Conservation (phyloP, 2,797 vertebrate species). For the Malurus splendens region DNA sequence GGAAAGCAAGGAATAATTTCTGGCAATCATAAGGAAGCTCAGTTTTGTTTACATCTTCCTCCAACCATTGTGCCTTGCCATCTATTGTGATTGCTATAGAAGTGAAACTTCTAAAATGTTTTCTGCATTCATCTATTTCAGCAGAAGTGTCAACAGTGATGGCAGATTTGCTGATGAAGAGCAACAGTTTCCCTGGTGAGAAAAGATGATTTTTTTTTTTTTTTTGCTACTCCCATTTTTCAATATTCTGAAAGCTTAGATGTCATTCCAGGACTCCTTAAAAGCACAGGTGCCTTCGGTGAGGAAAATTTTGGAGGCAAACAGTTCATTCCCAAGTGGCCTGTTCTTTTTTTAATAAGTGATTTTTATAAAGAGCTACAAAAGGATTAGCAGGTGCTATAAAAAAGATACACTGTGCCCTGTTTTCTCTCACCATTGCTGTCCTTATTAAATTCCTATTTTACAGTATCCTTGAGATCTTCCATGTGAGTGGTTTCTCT, state of each 20-base stretch:
- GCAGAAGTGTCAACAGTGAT: not conserved
- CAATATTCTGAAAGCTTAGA: not conserved
- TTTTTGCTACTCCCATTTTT: not conserved
- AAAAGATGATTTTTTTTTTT: not conserved
- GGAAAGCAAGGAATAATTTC: conserved; percentile 1
- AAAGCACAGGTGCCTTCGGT: not conserved
- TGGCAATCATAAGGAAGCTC: not conserved
- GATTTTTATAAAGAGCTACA: not conserved
- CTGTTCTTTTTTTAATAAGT: not conserved
- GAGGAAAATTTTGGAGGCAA: not conserved
- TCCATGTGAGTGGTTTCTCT: not conserved
- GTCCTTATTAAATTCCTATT: not conserved
- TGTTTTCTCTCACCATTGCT: not conserved
- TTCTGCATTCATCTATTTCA: conserved; percentile 36
- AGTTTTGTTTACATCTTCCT: conserved; percentile 26
- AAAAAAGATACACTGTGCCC: not conserved
- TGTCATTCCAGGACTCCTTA: not conserved
- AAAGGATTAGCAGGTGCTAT: not conserved
- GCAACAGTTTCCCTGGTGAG: conserved; percentile 13
- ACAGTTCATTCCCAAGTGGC: not conserved
- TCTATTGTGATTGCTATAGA: conserved; percentile 35
- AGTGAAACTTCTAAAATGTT: conserved; percentile 38
- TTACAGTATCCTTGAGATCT: not conserved
- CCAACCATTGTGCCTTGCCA: not conserved
- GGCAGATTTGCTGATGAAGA: conserved; percentile 33